Evolutionary conservation across 1,140 invertebrate genomes (phyloP).

Genomic region (Drosophila fuyamai): DNA sequence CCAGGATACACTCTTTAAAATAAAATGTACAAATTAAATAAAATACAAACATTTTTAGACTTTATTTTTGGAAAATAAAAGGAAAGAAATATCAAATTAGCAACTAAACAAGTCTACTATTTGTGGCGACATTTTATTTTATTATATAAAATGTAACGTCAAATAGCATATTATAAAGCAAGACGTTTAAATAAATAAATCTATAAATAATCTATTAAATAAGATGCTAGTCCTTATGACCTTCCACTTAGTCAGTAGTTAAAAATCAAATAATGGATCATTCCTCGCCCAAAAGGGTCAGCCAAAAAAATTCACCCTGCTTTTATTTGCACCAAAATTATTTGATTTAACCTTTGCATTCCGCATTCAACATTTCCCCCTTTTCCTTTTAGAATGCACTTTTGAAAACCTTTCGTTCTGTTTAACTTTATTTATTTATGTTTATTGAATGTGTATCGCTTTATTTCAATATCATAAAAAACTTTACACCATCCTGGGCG

Average conservation of each 20-base stretch:
- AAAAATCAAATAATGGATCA: no score
- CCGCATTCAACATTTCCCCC: neutral
- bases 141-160: no score
- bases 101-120: no score
- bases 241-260: no score
- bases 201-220: no score
- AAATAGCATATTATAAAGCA: no score
- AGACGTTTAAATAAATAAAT: neutral
- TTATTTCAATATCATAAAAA: constrained; percentile 74
- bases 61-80: no score
- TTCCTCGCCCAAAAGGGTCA: neutral
- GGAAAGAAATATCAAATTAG: no score
- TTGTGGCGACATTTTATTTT: no score
- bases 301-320: neutral
- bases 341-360: constrained; percentile 47
- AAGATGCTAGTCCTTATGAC: no score
- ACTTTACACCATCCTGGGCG: constrained; percentile 28
- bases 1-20: neutral
- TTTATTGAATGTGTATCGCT: constrained; percentile 57
- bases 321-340: constrained; percentile 63
- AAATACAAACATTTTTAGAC: neutral
- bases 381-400: neutral
- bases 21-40: neutral
- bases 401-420: constrained; percentile 31
- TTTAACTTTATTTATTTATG: constrained; percentile 70